Evolutionary conservation across 2,797 vertebrate species (phyloP), one percentile per base, ranked within the genome.

Genomic region (Phrynocephalus vlangalii): DNA sequence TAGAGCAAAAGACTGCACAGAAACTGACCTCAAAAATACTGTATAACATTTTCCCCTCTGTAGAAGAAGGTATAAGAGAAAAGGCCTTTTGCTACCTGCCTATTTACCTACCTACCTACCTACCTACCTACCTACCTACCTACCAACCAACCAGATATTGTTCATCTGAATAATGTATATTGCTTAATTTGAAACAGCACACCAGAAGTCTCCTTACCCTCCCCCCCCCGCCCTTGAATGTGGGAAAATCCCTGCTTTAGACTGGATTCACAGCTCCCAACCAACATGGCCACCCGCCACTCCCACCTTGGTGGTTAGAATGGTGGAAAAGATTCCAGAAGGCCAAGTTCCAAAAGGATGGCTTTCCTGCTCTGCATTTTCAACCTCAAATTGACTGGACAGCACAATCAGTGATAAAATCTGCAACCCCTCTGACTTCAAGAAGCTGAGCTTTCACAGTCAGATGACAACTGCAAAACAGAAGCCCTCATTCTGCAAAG

Each of bases 391-490:
- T 87, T 93, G 52, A 91, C 70, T 88, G 86, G 81, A 91, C 68
- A 87, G 70, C 75, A 88, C 86, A 92, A 93, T 7, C 63, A 91
- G 81, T 56, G 84, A 79, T 92, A 87, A 83, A 89, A 94, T 96
- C 91, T 90, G 84, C 81, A 82, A 80, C 87, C 88, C 30, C 26
- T 3, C 60, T 52, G 84, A 67, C 28, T 16, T 38, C n/a, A 84
- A 84, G 78, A 88, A 80, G 87, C 5, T 68, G 30, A 88, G 81
- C 13, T 87, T 88, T 91, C 86, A 73, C 72, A 1, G 11, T n/a
- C 7, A 56, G 16, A 75, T 33, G 56, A 84, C 28, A 0, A 0
- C 72, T 86, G 90, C 88, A 89, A 0, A n/a, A 81, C 1, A 84
- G 83, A 92, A 87, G 78, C 89, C 86, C 44, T 92, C 28, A 0